Evolutionary conservation across 2,113 vertebrate species (phyloP), one percentile per base, ranked within the genome.

Genomic region (Sapayoa aenigma): DNA sequence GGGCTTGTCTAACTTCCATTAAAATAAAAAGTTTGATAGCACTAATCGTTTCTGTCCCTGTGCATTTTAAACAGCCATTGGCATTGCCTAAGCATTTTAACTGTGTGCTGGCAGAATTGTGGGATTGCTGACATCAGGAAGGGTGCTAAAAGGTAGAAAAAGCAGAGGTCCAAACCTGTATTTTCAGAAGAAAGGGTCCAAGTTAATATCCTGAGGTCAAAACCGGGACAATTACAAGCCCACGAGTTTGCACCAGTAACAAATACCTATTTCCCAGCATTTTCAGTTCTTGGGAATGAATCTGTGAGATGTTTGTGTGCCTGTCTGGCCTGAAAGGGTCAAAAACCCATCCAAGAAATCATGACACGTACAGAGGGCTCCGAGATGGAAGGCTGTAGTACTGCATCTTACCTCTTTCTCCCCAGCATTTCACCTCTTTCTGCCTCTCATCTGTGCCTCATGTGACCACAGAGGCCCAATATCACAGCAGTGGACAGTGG

Each of bases 11-110:
- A 92, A 65, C 77, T 92, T 65, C 58, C 66, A 79, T 81, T 93
- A 84, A 95, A 97, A 96, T 84, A 96, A 94, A 93, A 93, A 96
- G 62, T 87, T 90, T 91, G 96, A 96, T 95, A 92, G 85, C 6
- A 35, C 75, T 82, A 68, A 86, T 96, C 14, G 55, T 95, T 96
- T 77, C 84, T 94, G 77, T 92, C 94, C 72, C 86, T 92, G 94
- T 77, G 90, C 69, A 89, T 80, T 90, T 96, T 92, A 89, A 97
- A 93, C 74, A 90, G 89, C 89, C 18, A 1, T 76, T 47, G 89
- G 95, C 88, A 72, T 93, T 91, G 87, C 76, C 76, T n/a, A 17
- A 58, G 56, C 58, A 25, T 87, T 95, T 91, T 94, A 90, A n/a
- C 82, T 31, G 53, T 8, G 3, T 62, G 68, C 72, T 91, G 87